Evolutionary conservation across 2,797 vertebrate species (phyloP), one percentile per base, ranked within the genome.

Genomic region (Sebastes dallii): DNA sequence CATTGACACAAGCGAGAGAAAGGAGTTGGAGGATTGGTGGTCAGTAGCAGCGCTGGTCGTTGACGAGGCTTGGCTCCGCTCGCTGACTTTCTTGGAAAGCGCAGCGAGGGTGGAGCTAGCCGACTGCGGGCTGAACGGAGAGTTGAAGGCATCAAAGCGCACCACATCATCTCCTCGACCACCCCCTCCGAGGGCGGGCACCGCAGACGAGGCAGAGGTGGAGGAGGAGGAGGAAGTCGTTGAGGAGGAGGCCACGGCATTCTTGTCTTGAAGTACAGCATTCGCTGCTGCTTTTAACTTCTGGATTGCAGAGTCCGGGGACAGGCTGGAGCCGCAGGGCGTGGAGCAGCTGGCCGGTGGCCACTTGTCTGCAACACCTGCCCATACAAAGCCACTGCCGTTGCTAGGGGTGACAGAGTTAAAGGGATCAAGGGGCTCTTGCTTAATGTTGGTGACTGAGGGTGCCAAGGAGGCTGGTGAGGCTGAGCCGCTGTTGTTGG

Each of bases 71-170:
- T 98, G 95, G 90, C 97, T 97, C 90, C 99, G 95, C 94, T 99
- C 98, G 7, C 98, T 99, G 89, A 99, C 99, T 95, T 99, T 99
- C 97, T 99, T 99, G 94, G 99, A 99, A 82, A 99, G 95, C n/a
- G 99, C 99, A 36, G 99, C 99, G 72, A 99, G 95, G 0, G 99
- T 99, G 82, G 99, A 99, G 91, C 99, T 99, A 85, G 99, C 99
- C 5, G 99, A 99, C 95, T 99, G 99, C 2, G 98, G 97, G 95
- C 97, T 99, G 86, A 99, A 99, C 22, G 98, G 98, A 7, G 99
- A 98, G 82, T 97, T 96, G 89, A 99, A 99, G 86, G 97, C 96
- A 92, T 99, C 98, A 4, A 99, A 99, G 82, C 98, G 97, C 89
- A 98, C 84, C 8, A 96, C 91, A 30, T 99, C 99, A 5, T 99